Base-by-base conservation (phyloP, 2,888 invertebrate species). In the Nomada fucata region DNA sequence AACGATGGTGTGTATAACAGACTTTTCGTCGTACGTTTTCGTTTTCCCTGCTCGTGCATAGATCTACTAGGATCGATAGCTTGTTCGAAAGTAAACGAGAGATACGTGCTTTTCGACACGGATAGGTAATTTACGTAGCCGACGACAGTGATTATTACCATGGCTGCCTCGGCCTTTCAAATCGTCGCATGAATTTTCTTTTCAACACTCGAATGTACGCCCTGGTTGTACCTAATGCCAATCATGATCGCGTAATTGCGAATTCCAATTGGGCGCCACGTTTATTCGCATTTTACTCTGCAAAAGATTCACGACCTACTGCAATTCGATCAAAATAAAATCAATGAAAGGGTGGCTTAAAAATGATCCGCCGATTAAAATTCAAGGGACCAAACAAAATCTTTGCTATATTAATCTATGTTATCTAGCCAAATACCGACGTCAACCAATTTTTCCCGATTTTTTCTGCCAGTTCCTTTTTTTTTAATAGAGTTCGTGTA, bases 101-200 rank as follows among this genome's bases (percentile, higher is more conserved):
- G 20, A 50, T 18, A 26, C 9, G 15, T n/a, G 29, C 15, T 55
- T 69, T 65, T 44, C 36, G 18, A 55, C 29, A 36, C 7, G 13
- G 26, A 67, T 61, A 53, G 23, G 63, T 69, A 72, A 82, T 82
- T 79, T 79, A 61, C 55, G 44, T 67, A 70, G 42, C 7, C 53
- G 26, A n/a, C 55, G 23, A 53, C 65, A 0, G 60, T 67, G 52
- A 73, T 79, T 79, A 82, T 60, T 68, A 59, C 44, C 67, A 15
- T 13, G 52, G 50, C 68, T 71, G 20, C 68, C 50, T 63, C 71
- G 15, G 61, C 18, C 64, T 36, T 64, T 65, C 75, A 50, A 29
- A 15, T 44, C 44, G 53, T 59, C 42, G 42, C 74, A 29, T 29
- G 26, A 47, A 55, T 70, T 75, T 68, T 15, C 15, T 15, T 59